Evolutionary conservation across 2,113 vertebrate genomes (phyloP).

Genomic region (Equus quagga): DNA sequence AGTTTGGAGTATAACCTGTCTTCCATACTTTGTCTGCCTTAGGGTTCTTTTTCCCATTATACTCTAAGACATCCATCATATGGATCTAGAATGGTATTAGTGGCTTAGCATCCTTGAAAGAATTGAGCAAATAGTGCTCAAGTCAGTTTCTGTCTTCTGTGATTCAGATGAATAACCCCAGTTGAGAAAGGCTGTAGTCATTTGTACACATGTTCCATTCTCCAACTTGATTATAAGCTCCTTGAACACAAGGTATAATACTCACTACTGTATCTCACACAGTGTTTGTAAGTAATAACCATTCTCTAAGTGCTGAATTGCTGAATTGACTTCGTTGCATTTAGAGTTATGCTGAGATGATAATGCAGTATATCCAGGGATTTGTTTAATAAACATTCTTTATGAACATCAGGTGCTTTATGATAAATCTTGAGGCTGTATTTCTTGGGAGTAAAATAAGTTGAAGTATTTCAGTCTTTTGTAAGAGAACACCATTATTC

Average conservation of each 20-base stretch:
- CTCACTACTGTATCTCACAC: background rate
- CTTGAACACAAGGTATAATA: conserved; percentile 30
- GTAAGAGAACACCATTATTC: conserved; percentile 9
- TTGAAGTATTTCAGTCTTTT: conserved; percentile 13
- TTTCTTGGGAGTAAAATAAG: conserved; percentile 26
- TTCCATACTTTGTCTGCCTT: background rate
- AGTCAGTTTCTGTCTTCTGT: conserved; percentile 14
- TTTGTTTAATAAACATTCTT: conserved; percentile 53
- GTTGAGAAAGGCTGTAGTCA: conserved; percentile 4
- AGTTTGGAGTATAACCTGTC: background rate
- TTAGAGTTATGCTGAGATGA: conserved; percentile 23
- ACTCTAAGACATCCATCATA: background rate
- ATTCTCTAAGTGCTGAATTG: background rate
- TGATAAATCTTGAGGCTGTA: conserved; percentile 20
- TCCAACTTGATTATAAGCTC: background rate
- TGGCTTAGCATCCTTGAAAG: conserved; percentile 32
- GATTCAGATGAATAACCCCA: background rate
- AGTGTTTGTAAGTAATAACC: background rate
- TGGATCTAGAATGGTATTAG: background rate
- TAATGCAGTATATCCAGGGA: background rate
- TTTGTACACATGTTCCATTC: background rate
- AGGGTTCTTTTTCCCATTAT: background rate
- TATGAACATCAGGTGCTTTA: background rate
- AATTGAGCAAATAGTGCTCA: conserved; percentile 36
- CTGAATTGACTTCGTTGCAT: conserved; percentile 26